Evolutionary conservation across 2,888 invertebrate genomes (phyloP), one percentile per base, ranked within the genome.

Genomic region (Thereva unica): DNA sequence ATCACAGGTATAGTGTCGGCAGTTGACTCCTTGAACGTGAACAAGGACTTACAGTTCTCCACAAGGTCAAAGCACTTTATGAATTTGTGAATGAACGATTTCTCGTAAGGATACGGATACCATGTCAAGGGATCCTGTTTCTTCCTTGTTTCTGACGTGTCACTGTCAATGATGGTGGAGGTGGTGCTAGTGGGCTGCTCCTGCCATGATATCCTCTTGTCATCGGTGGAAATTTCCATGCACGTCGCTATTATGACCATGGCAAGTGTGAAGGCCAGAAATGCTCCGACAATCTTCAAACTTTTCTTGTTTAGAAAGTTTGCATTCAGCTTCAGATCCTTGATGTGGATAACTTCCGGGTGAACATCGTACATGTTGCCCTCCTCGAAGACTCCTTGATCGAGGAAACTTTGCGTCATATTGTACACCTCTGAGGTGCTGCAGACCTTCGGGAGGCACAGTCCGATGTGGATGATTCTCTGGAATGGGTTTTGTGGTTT

Each of bases 381-480:
- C 56, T 79, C 79, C 3, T 77, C 76, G n/a, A 78, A 75, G 5
- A 74, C 71, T n/a, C 63, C 65, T 0, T 73, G 70, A 1, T 77
- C 73, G 2, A 82, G 74, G 56, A 78, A 80, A 10, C 75, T 74
- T 10, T 75, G 72, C 2, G 81, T 78, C 34, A 81, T 72, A 12
- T 76, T 73, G 65, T 76, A 74, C 7, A 82, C 75, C 66, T 85
- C 82, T 3, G 67, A 53, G 0, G 76, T 77, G 0, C 75, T 73
- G 68, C 85, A 85, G 0, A 82, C 77, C 1, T 78, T 77, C 1
- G 85, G 85, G 56, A 85, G 72, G 67, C 85, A 85, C 3, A 85
- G 74, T 0, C 85, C 85, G n/a, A 85, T 75, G 56, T 82, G 82
- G 4, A 85, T 78, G 8, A 83, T 75, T 72, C 83, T 80, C 82